Evolutionary conservation across 2,888 invertebrate genomes (phyloP), one percentile per base, ranked within the genome.

Genomic region (Melangyna quadrimaculata): DNA sequence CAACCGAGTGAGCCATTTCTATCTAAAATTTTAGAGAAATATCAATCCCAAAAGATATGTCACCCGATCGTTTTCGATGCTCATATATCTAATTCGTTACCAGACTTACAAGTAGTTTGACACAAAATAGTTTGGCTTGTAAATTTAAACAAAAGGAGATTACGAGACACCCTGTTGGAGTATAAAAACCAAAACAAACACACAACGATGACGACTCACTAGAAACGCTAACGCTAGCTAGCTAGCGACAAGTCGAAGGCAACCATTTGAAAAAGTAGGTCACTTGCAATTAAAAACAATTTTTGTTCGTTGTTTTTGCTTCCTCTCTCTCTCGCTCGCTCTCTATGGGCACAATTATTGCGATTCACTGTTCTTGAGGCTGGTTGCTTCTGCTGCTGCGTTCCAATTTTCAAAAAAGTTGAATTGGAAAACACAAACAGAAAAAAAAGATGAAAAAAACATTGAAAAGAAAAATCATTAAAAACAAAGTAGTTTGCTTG

Each of bases 261-360:
- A 80, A 81, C 77, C 72, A 81, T 81, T 81, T 86, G 77, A 78
- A 86, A 86, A 86, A 86, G 63, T 86, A 86, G 86, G 86, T 80
- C 86, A 86, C 81, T 77, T 81, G 77, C 86, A 86, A 86, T 86
- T 86, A 86, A 81, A n/a, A 77, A 32, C 27, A n/a, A 55, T 75
- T 77, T 80, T 86, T 84, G 59, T 35, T 63, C 19, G 7, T 71
- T 79, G 63, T 48, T 61, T 70, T 59, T 48, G 75, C 55, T 80
- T 75, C 75, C 75, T 72, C 77, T 69, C 78, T 75, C 40, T 19
- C 65, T 69, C 67, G 3, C 9, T 61, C 67, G 10, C 24, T 63
- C 12, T 67, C 22, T 57, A n/a, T 45, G 57, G 37, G 27, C 70
- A 81, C 86, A 51, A 29, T 80, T 81, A 61, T 86, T 59, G n/a